A percentile compares a stretch with the other conserved stretches of the same genome.
Evolutionary conservation across 1,140 invertebrate genomes (phyloP).

Genomic region (Drosophila leontia): DNA sequence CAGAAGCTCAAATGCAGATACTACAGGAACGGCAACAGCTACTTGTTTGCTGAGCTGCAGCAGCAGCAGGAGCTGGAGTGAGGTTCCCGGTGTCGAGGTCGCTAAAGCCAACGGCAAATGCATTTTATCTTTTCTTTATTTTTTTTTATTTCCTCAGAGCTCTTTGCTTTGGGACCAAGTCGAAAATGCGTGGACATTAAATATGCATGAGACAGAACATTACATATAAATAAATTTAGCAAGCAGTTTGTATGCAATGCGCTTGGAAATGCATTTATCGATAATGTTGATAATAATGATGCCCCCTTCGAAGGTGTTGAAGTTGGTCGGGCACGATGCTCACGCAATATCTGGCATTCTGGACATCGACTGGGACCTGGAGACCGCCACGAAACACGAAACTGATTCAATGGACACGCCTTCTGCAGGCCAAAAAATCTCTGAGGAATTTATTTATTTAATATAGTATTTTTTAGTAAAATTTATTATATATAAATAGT

Average conservation of each 20-base stretch:
- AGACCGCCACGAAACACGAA: slow-evolving; percentile 70
- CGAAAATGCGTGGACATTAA: slow-evolving; percentile 79
- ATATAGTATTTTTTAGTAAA: neutral
- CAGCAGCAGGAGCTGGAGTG: neutral
- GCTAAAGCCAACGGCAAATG: slow-evolving; percentile 53
- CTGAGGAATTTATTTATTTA: neutral
- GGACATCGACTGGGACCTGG: slow-evolving; percentile 12
- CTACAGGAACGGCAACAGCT: slow-evolving; percentile 36
- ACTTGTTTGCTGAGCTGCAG: slow-evolving; percentile 30
- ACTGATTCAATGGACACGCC: slow-evolving; percentile 46
- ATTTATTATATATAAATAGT: neutral
- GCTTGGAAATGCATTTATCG: slow-evolving; percentile 77
- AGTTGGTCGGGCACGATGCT: slow-evolving; percentile 38
- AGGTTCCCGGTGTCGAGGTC: slow-evolving; percentile 37
- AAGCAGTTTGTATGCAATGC: slow-evolving; percentile 76
- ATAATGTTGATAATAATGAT: slow-evolving; percentile 74
- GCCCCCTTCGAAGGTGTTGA: slow-evolving; percentile 72
- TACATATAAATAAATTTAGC: slow-evolving; percentile 81
- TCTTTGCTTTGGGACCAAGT: neutral
- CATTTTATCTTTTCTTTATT: slow-evolving; percentile 61
- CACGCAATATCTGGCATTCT: slow-evolving; percentile 34
- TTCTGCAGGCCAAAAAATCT: slow-evolving; percentile 2
- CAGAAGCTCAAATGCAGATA: slow-evolving; percentile 65
- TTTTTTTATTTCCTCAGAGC: slow-evolving; percentile 1
- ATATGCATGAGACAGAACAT: slow-evolving; percentile 81